phyloP scores from a whole-genome alignment of 2,113 vertebrate species.

The Pluvianellus socialis region DNA sequence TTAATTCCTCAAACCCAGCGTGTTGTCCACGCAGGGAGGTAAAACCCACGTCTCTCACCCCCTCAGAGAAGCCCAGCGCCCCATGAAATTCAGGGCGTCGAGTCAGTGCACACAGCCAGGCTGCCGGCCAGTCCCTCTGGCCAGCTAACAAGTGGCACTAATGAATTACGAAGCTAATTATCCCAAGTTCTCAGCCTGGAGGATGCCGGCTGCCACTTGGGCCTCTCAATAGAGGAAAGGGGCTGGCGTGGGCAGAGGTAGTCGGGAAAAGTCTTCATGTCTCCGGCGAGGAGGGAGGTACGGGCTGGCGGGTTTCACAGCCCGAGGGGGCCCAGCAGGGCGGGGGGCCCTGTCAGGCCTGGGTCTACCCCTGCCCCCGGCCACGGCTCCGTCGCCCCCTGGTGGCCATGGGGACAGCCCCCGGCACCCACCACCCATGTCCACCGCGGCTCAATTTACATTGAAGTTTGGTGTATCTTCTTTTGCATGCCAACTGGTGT shows the following conservation, averaged over 20 bases:
- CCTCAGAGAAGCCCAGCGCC: no score
- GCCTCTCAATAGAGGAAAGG: no score
- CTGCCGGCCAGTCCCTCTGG: fast-evolving
- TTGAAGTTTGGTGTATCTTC: no score
- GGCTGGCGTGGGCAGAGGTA: no score
- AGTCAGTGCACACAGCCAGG: background rate
- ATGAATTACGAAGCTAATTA: background rate
- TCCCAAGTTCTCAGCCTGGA: background rate
- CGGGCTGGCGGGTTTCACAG: background rate
- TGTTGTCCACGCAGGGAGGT: no score
- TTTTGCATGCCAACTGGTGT: background rate
- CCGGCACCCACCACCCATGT: no score
- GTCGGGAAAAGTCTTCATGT: background rate
- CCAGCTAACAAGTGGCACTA: background rate
- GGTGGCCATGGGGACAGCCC: no score
- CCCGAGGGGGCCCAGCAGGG: background rate
- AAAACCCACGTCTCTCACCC: no score
- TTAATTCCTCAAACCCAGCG: background rate
- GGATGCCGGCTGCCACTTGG: background rate
- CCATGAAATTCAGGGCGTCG: fast-evolving
- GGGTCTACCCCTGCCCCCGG: no score
- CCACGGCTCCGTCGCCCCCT: no score
- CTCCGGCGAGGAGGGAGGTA: background rate
- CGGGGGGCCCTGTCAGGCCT: no score
- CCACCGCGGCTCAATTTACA: no score